Evolutionary conservation across 2,113 vertebrate species (phyloP).

Genomic region (Poeciliopsis retropinna): DNA sequence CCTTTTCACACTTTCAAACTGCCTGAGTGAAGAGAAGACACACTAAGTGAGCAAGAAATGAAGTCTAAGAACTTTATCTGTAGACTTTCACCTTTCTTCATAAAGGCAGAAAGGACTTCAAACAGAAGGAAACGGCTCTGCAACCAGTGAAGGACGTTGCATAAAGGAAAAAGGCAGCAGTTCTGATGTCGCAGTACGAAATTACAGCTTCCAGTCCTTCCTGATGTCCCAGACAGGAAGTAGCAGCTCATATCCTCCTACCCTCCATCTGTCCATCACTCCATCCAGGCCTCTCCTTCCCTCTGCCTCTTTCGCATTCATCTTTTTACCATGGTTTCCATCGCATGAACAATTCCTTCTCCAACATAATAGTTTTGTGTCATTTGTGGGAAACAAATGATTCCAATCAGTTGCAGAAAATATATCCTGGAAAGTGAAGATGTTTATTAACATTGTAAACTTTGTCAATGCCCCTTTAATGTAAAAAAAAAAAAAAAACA

Average conservation of each 20-base stretch:
- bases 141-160: not conserved
- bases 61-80: conserved; percentile 17
- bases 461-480: no score
- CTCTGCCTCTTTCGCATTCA: not conserved
- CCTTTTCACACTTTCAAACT: not conserved
- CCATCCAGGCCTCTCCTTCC: not conserved
- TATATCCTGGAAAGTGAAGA: no score
- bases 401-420: not conserved
- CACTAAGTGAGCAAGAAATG: not conserved
- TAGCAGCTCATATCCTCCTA: not conserved
- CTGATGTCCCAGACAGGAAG: not conserved
- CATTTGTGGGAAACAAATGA: no score
- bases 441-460: no score
- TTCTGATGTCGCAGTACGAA: not conserved
- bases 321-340: not conserved
- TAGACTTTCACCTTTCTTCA: not conserved
- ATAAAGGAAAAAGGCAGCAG: not conserved
- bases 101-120: not conserved
- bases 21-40: not conserved
- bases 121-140: not conserved
- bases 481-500: no score
- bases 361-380: no score
- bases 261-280: not conserved
- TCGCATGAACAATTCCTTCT: not conserved
- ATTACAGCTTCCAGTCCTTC: not conserved